These are phyloP conservation scores for Semaprochilodus insignis DNA, from an alignment of 2,797 vertebrate genomes.

Conservation along the genomic window DNA sequence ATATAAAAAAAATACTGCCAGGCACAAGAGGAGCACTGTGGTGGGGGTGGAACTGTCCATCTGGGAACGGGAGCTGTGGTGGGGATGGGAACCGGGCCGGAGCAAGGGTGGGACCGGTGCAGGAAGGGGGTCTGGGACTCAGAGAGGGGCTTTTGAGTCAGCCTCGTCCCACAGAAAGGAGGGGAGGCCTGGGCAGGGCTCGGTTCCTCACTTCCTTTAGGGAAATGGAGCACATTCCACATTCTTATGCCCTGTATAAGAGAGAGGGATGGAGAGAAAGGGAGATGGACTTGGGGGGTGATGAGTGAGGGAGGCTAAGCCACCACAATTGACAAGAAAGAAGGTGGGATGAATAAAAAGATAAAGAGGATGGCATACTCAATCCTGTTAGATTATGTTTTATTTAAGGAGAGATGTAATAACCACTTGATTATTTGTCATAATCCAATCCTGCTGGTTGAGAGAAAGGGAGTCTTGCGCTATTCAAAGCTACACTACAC, in stretches of 20 bases:
- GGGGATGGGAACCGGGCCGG: conserved; percentile 51
- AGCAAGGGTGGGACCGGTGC: conserved; percentile 61
- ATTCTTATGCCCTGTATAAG: conserved; percentile 51
- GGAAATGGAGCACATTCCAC: conserved; percentile 65
- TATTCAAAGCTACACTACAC: conserved; percentile 56
- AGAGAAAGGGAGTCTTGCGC: neutral
- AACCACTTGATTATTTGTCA: neutral
- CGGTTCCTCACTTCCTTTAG: conserved; percentile 58
- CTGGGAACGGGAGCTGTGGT: conserved; percentile 25
- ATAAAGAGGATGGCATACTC: neutral
- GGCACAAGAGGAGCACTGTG: conserved; percentile 55
- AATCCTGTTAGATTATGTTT: neutral
- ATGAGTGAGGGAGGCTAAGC: conserved; percentile 3
- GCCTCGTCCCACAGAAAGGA: conserved; percentile 38
- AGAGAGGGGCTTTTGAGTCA: conserved; percentile 70
- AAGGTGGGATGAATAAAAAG: neutral
- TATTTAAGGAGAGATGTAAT: neutral
- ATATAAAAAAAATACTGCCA: conserved; percentile 21
- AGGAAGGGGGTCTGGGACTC: conserved; percentile 63
- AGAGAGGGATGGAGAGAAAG: conserved; percentile 9
- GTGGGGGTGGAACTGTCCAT: conserved; percentile 32
- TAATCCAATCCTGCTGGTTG: neutral
- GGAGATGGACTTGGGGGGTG: neutral
- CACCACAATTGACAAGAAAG: conserved; percentile 13
- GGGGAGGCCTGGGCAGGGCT: conserved; percentile 51